Base-by-base conservation (phyloP, 1,140 invertebrate species). In the Whitmania pigra region DNA sequence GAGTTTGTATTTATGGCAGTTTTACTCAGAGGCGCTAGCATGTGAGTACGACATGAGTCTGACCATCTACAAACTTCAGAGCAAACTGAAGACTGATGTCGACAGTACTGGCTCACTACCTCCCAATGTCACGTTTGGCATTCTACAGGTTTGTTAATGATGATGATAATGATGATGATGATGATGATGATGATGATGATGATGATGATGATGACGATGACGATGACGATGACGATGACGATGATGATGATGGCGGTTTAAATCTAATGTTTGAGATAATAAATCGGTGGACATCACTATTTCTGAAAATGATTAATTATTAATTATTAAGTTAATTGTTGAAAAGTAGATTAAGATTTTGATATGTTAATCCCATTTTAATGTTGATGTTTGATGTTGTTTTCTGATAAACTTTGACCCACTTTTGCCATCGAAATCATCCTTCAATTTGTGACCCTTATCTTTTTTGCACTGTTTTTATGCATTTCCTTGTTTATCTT, bases 1-100 rank as follows among this genome's bases (percentile, higher is more conserved):
- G 60, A 15, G 5, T 4, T 49, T 49, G 9, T 49, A 13, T 25
- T 63, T n/a, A 15, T n/a, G 57, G 27, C 69, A 73, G 73, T 73
- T 73, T 57, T 73, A 66, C 73, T 43, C 73, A 18, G 69, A 73
- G 15, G 69, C 63, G 17, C 49, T 73, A 40, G 69, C 72, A 57
- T 73, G 57, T 43, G 73, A 73, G 53, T 71, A 73, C 40, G 73
- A 73, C 69, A 73, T 73, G 22, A 73, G 53, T 27, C 18, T 25
- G 20, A 66, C 73, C 18, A 73, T 63, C 69, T 73, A 73, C 73
- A 40, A 57, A 71, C 69, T 73, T 43, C 69, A 73, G 40, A 66
- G 40, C 22, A 25, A 72, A 72, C 66, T 72, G 43, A 43, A 36
- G 7, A 25, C 36, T 27, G 9, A 67, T 25, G 29, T 66, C 1